Base-by-base conservation (phyloP, 2,797 vertebrate species). In the Sebastes jordani region DNA sequence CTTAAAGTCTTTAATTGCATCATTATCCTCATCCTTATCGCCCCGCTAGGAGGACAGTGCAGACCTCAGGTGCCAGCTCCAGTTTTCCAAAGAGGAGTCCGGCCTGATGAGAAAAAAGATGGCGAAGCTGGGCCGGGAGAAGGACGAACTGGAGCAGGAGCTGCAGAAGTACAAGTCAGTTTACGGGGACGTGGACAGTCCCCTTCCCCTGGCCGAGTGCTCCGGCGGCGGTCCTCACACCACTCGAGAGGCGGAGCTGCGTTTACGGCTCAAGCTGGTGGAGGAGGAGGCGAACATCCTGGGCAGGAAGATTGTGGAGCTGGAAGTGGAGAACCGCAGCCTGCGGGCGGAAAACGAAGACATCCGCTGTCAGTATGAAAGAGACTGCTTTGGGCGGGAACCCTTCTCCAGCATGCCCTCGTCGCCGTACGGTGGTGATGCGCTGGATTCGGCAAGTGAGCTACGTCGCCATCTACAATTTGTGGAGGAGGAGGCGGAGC, bases 261-360 rank as follows among this genome's bases (percentile, higher is more conserved):
- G 98, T 3, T 88, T 99, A 52, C 95, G 98, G 4, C 96, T 99
- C 73, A 98, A 98, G 92, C 88, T 99, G 86, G 98, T 99, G 60
- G 99, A 99, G 82, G 99, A 99, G 80, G 99, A 99, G 89, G 99
- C 99, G 10, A 99, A 98, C 94, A 99, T 99, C 86, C 87, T 99
- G 73, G 98, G 99, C 32, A 94, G 99, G 5, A 99, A 99, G 95
- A 98, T 99, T 0, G 98, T 99, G 82, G 99, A 99, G 93, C 93
- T 99, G 83, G 99, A 99, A 75, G 98, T 99, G 85, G 99, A 99
- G 94, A 99, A 99, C 89, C 96, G 99, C 36, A 98, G 98, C 64
- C 96, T 99, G 91, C 96, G 98, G 71, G 97, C 98, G 0, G 98
- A 99, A 86, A 99, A 99, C 79, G 99, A 99, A 58, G 98, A 99